These are phyloP conservation scores for Tachypleus tridentatus DNA, from an alignment of 1,140 invertebrate genomes.

Conservation along the genomic window DNA sequence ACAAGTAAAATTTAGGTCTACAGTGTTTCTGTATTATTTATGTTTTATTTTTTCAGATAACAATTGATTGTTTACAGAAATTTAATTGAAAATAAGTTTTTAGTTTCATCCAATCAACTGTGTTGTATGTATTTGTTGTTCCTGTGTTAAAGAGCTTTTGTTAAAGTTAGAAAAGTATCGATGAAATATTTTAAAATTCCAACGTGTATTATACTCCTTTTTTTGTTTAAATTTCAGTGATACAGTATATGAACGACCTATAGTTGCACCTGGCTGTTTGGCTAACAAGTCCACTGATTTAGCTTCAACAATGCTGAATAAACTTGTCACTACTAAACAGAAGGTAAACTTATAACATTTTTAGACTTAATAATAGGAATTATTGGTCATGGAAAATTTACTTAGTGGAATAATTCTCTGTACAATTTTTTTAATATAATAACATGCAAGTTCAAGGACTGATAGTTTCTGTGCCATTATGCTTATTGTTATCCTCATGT, in stretches of 20 bases:
- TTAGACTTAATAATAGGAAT: neutral
- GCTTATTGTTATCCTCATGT: too few species aligned
- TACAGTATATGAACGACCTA: conserved; percentile 9
- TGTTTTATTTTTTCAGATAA: neutral
- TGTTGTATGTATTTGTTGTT: neutral
- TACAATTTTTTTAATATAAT: conserved; percentile 5
- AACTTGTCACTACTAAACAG: conserved; percentile 7
- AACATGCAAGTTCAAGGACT: too few species aligned
- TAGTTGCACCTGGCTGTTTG: conserved; percentile 15
- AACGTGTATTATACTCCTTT: neutral
- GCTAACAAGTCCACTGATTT: conserved; percentile 8
- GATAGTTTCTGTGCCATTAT: too few species aligned
- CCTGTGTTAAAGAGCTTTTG: neutral
- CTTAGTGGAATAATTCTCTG: neutral
- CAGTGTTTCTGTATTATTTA: neutral
- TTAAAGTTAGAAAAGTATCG: conserved; percentile 7
- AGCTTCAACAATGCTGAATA: conserved; percentile 5
- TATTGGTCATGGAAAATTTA: neutral
- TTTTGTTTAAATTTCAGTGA: conserved; percentile 5
- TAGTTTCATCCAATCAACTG: neutral
- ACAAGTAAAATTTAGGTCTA: too few species aligned
- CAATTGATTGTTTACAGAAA: neutral
- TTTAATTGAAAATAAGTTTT: neutral
- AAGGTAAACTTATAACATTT: conserved; percentile 5
- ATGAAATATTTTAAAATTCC: neutral